Conservation (phyloP, 2,113 vertebrate genomes). For the Crotalus helleri region DNA sequence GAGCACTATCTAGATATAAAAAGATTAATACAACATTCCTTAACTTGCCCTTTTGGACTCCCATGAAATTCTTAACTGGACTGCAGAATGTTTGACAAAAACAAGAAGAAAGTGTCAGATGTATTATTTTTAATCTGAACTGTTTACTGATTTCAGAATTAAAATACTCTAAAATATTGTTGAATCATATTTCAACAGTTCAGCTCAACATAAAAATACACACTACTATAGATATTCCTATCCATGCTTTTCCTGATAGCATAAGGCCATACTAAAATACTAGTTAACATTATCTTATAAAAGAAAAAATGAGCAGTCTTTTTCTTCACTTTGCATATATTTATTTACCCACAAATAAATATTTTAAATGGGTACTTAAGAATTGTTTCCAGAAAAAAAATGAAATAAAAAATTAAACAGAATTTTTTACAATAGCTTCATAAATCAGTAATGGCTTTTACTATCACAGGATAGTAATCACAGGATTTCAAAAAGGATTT, state of each 20-base stretch:
- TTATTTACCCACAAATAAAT: constrained; percentile 43
- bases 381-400: constrained; percentile 41
- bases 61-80: neutral
- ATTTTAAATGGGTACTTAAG: constrained; percentile 22
- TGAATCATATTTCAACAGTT: neutral
- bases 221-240: neutral
- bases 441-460: constrained; percentile 43
- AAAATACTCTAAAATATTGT: neutral
- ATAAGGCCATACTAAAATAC: neutral
- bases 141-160: neutral
- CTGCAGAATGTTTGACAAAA: neutral
- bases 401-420: constrained; percentile 25
- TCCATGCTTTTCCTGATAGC: neutral
- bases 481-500: constrained; percentile 24
- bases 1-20: constrained; percentile 34
- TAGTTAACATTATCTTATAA: neutral
- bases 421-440: constrained; percentile 27
- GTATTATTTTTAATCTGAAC: neutral
- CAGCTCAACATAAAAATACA: neutral
- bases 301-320: constrained; percentile 28
- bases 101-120: neutral
- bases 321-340: constrained; percentile 20
- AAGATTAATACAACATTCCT: neutral
- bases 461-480: constrained; percentile 11
- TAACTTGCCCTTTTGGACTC: neutral